phyloP scores from a whole-genome alignment of 2,888 invertebrate species.

The Gandaritis pyraliata region DNA sequence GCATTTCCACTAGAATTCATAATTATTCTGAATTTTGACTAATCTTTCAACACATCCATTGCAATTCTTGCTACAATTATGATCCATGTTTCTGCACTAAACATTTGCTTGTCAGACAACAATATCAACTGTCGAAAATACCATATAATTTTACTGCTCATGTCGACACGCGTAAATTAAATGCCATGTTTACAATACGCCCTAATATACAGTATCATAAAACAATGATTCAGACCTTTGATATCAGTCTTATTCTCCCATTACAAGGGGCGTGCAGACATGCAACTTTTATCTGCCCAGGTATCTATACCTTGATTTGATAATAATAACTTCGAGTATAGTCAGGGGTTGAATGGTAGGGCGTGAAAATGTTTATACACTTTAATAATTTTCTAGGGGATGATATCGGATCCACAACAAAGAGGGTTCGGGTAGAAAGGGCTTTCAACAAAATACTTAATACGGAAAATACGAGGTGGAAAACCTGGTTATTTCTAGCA shows the following conservation, averaged over 20 bases:
- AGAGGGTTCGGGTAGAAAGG: conserved; percentile 68
- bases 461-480: conserved; percentile 75
- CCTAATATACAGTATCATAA: conserved; percentile 73
- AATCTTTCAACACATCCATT: no score
- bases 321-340: conserved; percentile 82
- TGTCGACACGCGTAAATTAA: conserved; percentile 40
- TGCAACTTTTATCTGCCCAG: conserved; percentile 73
- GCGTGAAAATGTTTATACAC: conserved; percentile 84
- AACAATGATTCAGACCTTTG: conserved; percentile 77
- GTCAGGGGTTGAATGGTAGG: conserved; percentile 69
- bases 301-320: conserved; percentile 82
- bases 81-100: not conserved
- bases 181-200: conserved; percentile 43
- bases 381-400: conserved; percentile 82
- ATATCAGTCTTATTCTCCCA: conserved; percentile 74
- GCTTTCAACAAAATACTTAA: conserved; percentile 80
- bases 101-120: not conserved
- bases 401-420: conserved; percentile 73
- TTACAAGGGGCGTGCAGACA: conserved; percentile 68
- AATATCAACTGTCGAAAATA: not conserved
- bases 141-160: conserved; percentile 20
- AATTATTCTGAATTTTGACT: no score
- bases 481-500: conserved; percentile 69
- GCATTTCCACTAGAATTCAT: no score
- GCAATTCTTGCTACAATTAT: no score